Conservation (phyloP, 2,113 vertebrate species). For the Pterocles orientalis region DNA sequence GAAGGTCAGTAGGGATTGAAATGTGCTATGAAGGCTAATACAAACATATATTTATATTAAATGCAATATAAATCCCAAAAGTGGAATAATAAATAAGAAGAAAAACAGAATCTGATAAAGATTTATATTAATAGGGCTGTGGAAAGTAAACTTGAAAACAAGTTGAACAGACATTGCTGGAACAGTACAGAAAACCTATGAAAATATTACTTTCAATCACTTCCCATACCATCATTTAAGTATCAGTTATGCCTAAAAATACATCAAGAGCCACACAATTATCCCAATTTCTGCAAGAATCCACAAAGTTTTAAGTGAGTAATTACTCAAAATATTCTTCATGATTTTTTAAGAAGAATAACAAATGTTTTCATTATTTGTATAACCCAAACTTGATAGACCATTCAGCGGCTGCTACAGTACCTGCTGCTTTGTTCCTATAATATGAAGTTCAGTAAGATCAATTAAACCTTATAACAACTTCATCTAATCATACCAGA, state of each 20-base stretch:
- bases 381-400: slow-evolving; percentile 3
- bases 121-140: neutral
- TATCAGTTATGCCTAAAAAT: neutral
- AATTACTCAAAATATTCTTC: neutral
- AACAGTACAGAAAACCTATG: neutral
- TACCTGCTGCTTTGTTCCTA: neutral
- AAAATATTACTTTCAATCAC: neutral
- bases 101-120: neutral
- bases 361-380: neutral
- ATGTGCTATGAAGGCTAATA: neutral
- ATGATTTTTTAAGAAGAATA: neutral
- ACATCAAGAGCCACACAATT: neutral
- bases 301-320: neutral
- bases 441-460: neutral
- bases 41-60: neutral
- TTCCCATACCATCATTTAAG: neutral
- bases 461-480: neutral
- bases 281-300: neutral
- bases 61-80: neutral
- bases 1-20: neutral
- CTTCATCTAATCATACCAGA: slow-evolving; percentile 2
- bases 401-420: neutral
- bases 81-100: neutral
- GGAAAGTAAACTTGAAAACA: neutral
- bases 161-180: neutral